phyloP scores from a whole-genome alignment of 2,888 invertebrate genomes.

The Antheraea yamamai region DNA sequence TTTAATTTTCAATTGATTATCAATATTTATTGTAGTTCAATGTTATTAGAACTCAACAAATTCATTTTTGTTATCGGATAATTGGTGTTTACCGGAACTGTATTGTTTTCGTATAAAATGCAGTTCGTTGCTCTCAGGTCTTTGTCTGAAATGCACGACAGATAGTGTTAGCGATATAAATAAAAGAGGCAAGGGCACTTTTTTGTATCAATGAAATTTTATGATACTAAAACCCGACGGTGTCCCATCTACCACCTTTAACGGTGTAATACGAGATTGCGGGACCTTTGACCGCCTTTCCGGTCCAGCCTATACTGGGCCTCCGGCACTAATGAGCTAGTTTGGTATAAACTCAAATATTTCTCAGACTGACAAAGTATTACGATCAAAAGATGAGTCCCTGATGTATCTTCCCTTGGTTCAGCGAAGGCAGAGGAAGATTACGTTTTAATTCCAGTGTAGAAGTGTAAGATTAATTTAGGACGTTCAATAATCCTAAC shows the following conservation, averaged over 20 bases:
- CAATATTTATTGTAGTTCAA: not conserved
- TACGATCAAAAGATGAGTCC: not conserved
- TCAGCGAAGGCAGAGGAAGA: not conserved
- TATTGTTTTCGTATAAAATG: too few species aligned
- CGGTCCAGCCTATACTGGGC: too few species aligned
- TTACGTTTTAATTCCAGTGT: not conserved
- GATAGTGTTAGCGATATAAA: not conserved
- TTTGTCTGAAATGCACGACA: not conserved
- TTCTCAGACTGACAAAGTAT: not conserved
- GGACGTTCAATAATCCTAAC: not conserved
- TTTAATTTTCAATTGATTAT: not conserved
- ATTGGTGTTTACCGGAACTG: too few species aligned
- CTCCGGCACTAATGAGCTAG: not conserved
- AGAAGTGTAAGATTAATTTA: not conserved
- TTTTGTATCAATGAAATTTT: not conserved
- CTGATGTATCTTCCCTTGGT: not conserved
- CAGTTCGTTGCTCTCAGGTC: too few species aligned
- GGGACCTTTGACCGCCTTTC: too few species aligned
- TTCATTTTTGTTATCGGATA: too few species aligned
- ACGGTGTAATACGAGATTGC: too few species aligned
- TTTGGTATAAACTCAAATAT: too few species aligned
- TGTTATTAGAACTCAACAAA: not conserved
- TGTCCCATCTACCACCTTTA: too few species aligned
- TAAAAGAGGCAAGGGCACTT: not conserved
- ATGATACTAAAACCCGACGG: too few species aligned